Base-by-base conservation (phyloP, 1,140 invertebrate species). In the Dreissena polymorpha region DNA sequence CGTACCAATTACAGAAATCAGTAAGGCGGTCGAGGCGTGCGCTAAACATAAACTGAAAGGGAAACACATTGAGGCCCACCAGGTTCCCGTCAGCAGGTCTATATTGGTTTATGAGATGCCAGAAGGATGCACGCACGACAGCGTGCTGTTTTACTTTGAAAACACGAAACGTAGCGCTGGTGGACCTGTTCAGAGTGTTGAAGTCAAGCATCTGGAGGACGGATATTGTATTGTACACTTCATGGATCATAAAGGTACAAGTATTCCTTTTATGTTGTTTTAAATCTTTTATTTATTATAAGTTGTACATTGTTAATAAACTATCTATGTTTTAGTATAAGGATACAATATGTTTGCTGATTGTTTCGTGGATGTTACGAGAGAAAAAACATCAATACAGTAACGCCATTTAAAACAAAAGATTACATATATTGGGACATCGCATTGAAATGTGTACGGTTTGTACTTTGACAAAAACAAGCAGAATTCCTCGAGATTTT, bases 161-260 rank as follows among this genome's bases (percentile, higher is more conserved):
- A 80, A 80, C 21, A 64, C 29, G 27, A 53, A 29, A 7, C 55
- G 78, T 18, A 80, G 78, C 51, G 0, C 53, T 21, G 78, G 78
- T 16, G 69, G 57, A 14, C 53, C 60, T 0, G 49, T 57, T 39
- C 7, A 12, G n/a, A 64, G 65, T 0, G 53, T 72, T n/a, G n/a
- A n/a, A 71, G 78, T 71, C 14, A 10, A 70, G 13, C 18, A 63
- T 6, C 0, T 23, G 10, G 69, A 80, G 18, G 51, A 80, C 49
- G 68, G 69, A 64, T 72, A 72, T 21, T 80, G 78, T 64, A 16
- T 80, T 6, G 51, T 80, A 10, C 49, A 27, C n/a, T 80, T 80
- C 21, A 71, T 12, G n/a, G n/a, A n/a, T n/a, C n/a, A n/a, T n/a
- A n/a, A 57, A 49, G 65, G 70, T 29, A 21, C 49, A 12, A 23